These are phyloP conservation scores for Mizuhopecten yessoensis DNA, from an alignment of 1,140 invertebrate species.

Conservation along the genomic window DNA sequence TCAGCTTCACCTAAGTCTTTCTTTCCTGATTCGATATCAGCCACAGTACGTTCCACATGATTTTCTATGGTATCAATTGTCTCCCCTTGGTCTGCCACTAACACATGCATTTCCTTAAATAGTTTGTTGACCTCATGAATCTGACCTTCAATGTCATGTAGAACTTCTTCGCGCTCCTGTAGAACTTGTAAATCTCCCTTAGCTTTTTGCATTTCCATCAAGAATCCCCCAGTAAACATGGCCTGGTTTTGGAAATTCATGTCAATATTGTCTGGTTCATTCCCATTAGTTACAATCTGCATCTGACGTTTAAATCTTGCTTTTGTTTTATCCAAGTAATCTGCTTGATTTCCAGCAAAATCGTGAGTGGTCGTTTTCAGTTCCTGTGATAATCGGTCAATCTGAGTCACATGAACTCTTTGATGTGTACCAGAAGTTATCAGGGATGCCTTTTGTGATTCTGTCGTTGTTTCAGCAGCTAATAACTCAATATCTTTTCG, in stretches of 20 bases:
- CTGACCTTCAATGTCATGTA: constrained; percentile 72
- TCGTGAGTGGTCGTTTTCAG: constrained; percentile 69
- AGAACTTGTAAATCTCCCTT: constrained; percentile 69
- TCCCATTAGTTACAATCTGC: constrained; percentile 59
- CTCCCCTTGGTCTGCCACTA: constrained; percentile 73
- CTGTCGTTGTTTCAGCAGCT: constrained; percentile 51
- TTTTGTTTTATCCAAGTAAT: constrained; percentile 75
- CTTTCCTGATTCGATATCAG: constrained; percentile 65
- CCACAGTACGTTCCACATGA: constrained; percentile 61
- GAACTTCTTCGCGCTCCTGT: constrained; percentile 85
- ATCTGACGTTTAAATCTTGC: constrained; percentile 62
- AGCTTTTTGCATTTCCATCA: constrained; percentile 70
- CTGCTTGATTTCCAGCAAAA: constrained; percentile 70
- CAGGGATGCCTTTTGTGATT: constrained; percentile 57
- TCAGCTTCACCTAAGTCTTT: constrained; percentile 65
- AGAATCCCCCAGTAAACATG: constrained; percentile 69
- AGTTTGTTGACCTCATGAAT: constrained; percentile 72
- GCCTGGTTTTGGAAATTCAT: constrained; percentile 63
- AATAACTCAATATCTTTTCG: constrained; percentile 62
- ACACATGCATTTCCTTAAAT: constrained; percentile 74
- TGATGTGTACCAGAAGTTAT: constrained; percentile 61
- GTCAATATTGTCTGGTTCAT: constrained; percentile 57
- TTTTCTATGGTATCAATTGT: constrained; percentile 71
- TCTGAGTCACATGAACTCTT: constrained; percentile 66
- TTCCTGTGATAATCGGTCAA: constrained; percentile 68